A percentile compares a stretch with the other conserved stretches of the same genome.
Conservation (phyloP, 1,140 invertebrate genomes). For the Cotesia typhae region DNA sequence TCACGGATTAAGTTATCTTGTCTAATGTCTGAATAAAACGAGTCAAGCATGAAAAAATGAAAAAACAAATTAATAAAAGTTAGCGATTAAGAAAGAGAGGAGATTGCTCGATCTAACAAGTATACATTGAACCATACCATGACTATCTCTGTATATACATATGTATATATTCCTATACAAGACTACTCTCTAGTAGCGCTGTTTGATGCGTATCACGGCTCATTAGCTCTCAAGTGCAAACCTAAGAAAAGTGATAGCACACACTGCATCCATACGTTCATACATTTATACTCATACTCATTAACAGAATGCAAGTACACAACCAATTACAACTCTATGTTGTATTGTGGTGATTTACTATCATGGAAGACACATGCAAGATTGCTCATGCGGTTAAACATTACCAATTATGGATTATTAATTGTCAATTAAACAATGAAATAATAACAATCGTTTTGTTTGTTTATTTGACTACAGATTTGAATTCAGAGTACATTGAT, state of each 20-base stretch:
- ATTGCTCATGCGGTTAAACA: not conserved
- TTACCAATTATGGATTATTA: not conserved
- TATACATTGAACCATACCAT: not conserved
- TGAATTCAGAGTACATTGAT: slow-evolving; percentile 84
- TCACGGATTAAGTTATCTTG: slow-evolving; percentile 16
- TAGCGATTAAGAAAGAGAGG: slow-evolving; percentile 1
- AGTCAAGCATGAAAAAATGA: too few species aligned
- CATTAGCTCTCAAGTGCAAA: slow-evolving; percentile 46
- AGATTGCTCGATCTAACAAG: not conserved
- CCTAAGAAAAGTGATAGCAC: slow-evolving; percentile 38
- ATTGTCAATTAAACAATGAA: not conserved
- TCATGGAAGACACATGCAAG: slow-evolving; percentile 33
- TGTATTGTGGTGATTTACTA: slow-evolving; percentile 35
- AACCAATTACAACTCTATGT: slow-evolving; percentile 47
- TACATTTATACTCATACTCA: too few species aligned
- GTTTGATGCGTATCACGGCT: slow-evolving; percentile 46
- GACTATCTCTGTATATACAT: not conserved
- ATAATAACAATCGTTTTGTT: slow-evolving; percentile 35
- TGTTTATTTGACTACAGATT: slow-evolving; percentile 69
- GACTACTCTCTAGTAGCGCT: slow-evolving; percentile 33
- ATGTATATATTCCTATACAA: slow-evolving; percentile 12
- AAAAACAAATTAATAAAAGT: slow-evolving; percentile 13
- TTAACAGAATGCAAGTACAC: slow-evolving; percentile 37
- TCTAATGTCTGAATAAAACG: not conserved
- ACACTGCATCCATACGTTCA: not conserved